Evolutionary conservation across 2,113 vertebrate genomes (phyloP).

Genomic region (Thryonomys swinderianus): DNA sequence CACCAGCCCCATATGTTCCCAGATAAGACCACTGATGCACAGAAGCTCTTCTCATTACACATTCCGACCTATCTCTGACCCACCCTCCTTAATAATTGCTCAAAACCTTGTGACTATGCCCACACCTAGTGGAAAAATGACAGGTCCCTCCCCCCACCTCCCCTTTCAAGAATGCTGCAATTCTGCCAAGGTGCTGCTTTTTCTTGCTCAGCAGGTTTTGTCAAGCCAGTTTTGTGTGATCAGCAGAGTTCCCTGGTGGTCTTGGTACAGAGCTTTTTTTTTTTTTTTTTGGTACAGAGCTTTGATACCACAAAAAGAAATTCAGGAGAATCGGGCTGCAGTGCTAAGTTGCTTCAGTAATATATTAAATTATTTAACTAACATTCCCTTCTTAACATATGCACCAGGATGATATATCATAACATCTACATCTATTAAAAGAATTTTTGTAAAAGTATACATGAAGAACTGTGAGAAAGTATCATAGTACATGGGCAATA

Average conservation of each 20-base stretch:
- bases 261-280: constrained; percentile 48
- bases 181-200: not conserved
- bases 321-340: not conserved
- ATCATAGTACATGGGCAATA: not conserved
- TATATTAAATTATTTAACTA: constrained; percentile 50
- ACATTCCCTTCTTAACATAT: not conserved
- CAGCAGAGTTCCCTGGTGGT: constrained; percentile 60
- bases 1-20: not conserved
- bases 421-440: constrained; percentile 22
- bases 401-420: not conserved
- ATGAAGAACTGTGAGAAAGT: constrained; percentile 30
- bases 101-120: not conserved
- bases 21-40: not conserved
- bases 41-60: not conserved
- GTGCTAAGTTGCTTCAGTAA: not conserved
- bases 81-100: not conserved
- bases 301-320: constrained; percentile 31
- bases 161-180: not conserved
- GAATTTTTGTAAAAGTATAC: constrained; percentile 11
- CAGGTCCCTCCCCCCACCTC: not conserved
- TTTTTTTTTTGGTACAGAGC: constrained; percentile 47
- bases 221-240: constrained; percentile 44
- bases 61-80: not conserved
- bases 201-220: constrained; percentile 61
- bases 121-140: not conserved